Base-by-base conservation (phyloP, 1,140 invertebrate genomes). In the Philopotamus ludificatus region DNA sequence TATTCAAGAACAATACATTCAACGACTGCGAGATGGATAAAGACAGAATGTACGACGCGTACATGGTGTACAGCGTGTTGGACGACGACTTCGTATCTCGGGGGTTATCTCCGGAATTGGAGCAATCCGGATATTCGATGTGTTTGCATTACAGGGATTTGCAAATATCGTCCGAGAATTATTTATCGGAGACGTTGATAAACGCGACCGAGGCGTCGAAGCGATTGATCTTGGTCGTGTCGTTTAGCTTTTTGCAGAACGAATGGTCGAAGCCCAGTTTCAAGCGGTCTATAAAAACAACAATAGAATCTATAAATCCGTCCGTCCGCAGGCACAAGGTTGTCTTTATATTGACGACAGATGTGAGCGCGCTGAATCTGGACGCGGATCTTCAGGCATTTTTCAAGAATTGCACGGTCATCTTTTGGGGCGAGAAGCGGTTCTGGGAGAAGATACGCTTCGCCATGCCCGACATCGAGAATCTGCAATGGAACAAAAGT, bases 361-460 rank as follows among this genome's bases (percentile, higher is more conserved):
- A 94, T 71, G 82, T 94, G 54, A 90, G 90, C 49, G 87, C 89
- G 44, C 81, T 89, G n/a, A 83, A 87, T 70, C 81, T 91, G 70
- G 92, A 94, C 74, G 83, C 89, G 10, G 91, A 94, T 73, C 82
- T 95, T 21, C 86, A 91, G 72, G 83, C 89, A 15, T 86, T 93
- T 69, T 83, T 95, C 49, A 89, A 92, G 71, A 89, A 88, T 28
- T 91, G 89, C 77, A 90, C 90, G 1, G 88, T 91, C 39, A 85
- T 94, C 54, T 82, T 88, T 57, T 93, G 90, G 90, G 89, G 89
- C 44, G 91, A 93, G 73, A 89, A 89, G 71, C 84, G 89, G 73
- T 95, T 95, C 78, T 95, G 92, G 92, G 89, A 93, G 70, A 94
- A 94, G 79, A 82, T 95, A 26, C 84, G 88, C 47, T 94, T 90